These are phyloP conservation scores for Azorinus chamasolen DNA, from an alignment of 2,888 invertebrate species.

Conservation along the genomic window DNA sequence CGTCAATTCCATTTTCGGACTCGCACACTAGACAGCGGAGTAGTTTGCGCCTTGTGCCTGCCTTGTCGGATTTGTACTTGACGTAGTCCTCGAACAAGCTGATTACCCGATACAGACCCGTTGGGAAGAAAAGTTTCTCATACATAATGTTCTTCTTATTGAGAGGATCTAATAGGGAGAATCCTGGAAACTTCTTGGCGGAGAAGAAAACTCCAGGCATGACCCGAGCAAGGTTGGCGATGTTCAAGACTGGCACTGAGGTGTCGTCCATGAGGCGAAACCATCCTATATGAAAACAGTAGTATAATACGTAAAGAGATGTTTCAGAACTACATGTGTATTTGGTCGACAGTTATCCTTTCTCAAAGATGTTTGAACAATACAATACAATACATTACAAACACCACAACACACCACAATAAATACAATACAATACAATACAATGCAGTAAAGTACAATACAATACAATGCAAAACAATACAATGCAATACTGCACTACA, in stretches of 20 bases:
- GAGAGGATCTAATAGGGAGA: conserved; percentile 55
- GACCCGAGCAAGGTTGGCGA: conserved; percentile 69
- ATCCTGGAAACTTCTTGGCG: conserved; percentile 60
- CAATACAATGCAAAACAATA: no score
- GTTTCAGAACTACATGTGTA: no score
- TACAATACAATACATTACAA: no score
- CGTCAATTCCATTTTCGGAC: conserved; percentile 65
- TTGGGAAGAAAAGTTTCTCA: conserved; percentile 66
- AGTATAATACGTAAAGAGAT: no score
- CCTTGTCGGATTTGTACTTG: conserved; percentile 67
- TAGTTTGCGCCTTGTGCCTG: conserved; percentile 66
- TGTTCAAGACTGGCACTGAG: conserved; percentile 62
- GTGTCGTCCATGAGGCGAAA: conserved; percentile 69
- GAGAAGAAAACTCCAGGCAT: conserved; percentile 71
- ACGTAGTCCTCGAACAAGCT: conserved; percentile 74
- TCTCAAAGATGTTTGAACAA: no score
- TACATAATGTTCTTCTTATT: conserved; percentile 67
- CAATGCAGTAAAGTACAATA: no score
- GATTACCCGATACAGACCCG: conserved; percentile 64
- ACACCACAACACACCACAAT: no score
- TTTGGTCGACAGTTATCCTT: no score
- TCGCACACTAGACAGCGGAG: conserved; percentile 72
- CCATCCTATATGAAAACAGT: conserved; percentile 63
- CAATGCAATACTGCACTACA: no score
- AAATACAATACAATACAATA: no score